Conservation (phyloP, 2,797 vertebrate species). For the Geotrypetes seraphini region DNA sequence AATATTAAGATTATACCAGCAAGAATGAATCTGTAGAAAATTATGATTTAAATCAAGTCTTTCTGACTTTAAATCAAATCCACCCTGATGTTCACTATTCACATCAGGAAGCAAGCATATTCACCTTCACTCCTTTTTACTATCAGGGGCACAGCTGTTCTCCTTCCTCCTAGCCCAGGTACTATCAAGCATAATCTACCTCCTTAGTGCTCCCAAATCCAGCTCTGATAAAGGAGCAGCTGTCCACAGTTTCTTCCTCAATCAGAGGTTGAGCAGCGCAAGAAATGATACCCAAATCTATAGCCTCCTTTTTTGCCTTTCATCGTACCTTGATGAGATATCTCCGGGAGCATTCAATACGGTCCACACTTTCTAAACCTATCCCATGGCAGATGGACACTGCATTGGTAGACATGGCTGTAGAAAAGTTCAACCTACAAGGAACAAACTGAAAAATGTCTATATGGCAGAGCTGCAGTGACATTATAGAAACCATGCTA, state of each 20-base stretch:
- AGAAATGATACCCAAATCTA: not conserved
- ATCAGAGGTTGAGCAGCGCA: not conserved
- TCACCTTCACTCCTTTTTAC: too few relatives aligned
- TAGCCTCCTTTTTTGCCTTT: not conserved
- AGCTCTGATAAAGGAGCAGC: too few relatives aligned
- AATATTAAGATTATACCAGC: too few relatives aligned
- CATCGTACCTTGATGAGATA: constrained; percentile 68
- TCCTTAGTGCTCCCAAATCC: not conserved
- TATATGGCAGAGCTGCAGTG: not conserved
- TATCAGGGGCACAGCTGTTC: not conserved
- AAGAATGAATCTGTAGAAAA: too few relatives aligned
- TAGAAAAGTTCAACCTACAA: constrained; percentile 87
- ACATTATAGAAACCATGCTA: not conserved
- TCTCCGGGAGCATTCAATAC: constrained; percentile 71
- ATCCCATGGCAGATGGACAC: constrained; percentile 75
- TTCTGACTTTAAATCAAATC: too few relatives aligned
- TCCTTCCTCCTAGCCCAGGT: not conserved
- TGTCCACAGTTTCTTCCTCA: not conserved
- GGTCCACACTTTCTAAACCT: constrained; percentile 57
- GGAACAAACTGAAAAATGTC: not conserved
- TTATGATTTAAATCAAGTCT: too few relatives aligned
- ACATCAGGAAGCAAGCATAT: too few relatives aligned
- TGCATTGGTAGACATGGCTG: constrained; percentile 75
- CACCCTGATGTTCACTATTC: too few relatives aligned
- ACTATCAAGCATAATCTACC: not conserved